Percentiles rank a stretch among this genome's conserved stretches.
phyloP scores from a whole-genome alignment of 2,113 vertebrate species.

The Rhegmatorhina hoffmannsi region DNA sequence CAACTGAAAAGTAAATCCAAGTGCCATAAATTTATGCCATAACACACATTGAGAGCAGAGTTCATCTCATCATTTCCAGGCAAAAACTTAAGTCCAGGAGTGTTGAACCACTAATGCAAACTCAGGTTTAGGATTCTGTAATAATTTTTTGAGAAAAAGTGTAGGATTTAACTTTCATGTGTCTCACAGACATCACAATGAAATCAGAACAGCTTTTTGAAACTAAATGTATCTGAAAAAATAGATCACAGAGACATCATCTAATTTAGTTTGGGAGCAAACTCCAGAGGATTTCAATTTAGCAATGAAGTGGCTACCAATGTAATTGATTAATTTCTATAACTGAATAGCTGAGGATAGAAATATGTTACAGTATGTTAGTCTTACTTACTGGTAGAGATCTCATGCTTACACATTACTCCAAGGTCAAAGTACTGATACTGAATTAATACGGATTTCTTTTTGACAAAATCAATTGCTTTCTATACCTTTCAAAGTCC shows the following conservation, averaged over 20 bases:
- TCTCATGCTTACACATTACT: neutral
- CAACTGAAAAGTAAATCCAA: neutral
- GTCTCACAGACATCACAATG: neutral
- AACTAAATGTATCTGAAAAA: conserved; percentile 14
- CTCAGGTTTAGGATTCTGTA: neutral
- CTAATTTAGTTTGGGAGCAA: neutral
- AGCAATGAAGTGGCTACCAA: neutral
- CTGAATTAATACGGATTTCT: neutral
- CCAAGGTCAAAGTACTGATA: neutral
- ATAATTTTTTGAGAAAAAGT: neutral
- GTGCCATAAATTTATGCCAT: neutral
- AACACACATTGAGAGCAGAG: neutral
- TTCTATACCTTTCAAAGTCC: neutral
- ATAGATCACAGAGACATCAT: neutral
- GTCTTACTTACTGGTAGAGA: neutral
- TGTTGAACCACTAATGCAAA: neutral
- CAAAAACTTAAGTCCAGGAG: neutral
- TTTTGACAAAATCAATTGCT: neutral
- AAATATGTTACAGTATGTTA: neutral
- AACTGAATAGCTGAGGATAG: neutral
- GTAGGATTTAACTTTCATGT: neutral
- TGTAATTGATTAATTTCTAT: neutral
- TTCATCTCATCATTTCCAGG: neutral
- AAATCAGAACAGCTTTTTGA: neutral
- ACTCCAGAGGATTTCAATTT: conserved; percentile 24